A percentile compares a stretch with the other conserved stretches of the same genome.
Conservation (phyloP, 2,797 vertebrate genomes). For the Lutjanus campechanus region DNA sequence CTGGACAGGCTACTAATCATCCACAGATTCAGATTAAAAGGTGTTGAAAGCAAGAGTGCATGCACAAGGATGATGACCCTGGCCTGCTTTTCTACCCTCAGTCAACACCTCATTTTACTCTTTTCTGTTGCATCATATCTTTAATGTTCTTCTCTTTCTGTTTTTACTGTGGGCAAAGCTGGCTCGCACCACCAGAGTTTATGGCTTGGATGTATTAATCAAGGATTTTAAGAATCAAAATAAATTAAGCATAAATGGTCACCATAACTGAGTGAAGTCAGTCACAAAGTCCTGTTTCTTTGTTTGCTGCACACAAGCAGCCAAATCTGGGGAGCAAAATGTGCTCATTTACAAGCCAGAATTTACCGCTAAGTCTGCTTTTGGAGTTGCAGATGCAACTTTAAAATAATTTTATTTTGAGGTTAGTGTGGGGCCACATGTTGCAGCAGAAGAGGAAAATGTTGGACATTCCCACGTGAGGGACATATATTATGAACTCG, state of each 20-base stretch:
- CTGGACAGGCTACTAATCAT: constrained; percentile 20
- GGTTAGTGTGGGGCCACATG: constrained; percentile 39
- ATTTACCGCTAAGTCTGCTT: constrained; percentile 34
- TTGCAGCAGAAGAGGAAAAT: constrained; percentile 19
- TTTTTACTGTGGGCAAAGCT: constrained; percentile 23
- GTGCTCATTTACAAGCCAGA: constrained; percentile 31
- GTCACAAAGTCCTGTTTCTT: constrained; percentile 21
- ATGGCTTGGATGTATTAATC: constrained; percentile 32
- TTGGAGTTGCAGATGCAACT: constrained; percentile 35
- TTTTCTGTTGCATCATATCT: constrained; percentile 23
- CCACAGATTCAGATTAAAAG: constrained; percentile 36
- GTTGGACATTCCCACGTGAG: constrained; percentile 7
- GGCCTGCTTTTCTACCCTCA: constrained; percentile 28
- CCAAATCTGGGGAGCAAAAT: constrained; percentile 30
- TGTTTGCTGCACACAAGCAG: constrained; percentile 10
- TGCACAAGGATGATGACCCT: constrained; percentile 14
- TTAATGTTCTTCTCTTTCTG: constrained; percentile 2
- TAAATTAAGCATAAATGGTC: constrained; percentile 25
- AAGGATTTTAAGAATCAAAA: constrained; percentile 41
- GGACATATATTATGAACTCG: background rate
- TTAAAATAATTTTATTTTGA: constrained; percentile 45
- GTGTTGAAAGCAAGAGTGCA: constrained; percentile 1
- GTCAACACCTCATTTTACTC: constrained; percentile 28
- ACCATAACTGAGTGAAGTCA: constrained; percentile 17
- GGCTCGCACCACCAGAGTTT: background rate